These are phyloP conservation scores for Heterotis niloticus DNA, from an alignment of 2,113 vertebrate species.

Conservation along the genomic window DNA sequence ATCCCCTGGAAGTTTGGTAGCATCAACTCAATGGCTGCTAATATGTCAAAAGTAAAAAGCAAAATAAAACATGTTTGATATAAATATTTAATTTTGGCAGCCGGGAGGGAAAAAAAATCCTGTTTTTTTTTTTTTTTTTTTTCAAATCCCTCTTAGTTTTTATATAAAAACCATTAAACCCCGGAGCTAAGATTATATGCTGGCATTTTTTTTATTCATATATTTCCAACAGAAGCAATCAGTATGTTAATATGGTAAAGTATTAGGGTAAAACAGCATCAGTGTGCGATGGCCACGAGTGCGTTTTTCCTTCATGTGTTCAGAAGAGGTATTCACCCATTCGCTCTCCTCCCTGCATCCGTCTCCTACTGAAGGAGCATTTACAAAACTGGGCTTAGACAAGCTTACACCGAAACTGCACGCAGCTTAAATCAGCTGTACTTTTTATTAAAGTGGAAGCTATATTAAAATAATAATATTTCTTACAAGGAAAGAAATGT, in stretches of 20 bases:
- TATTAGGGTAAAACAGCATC: slow-evolving; percentile 42
- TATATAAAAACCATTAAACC: slow-evolving; percentile 27
- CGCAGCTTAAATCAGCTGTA: not conserved
- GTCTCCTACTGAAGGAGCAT: not conserved
- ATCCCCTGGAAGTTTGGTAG: not conserved
- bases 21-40: slow-evolving; percentile 15
- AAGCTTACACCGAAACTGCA: not conserved
- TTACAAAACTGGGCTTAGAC: not conserved
- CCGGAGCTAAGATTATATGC: slow-evolving; percentile 29
- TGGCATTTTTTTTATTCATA: slow-evolving; percentile 16
- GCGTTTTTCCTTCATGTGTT: not conserved
- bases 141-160: slow-evolving; percentile 11
- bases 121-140: too few relatives aligned
- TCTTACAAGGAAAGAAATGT: too few relatives aligned
- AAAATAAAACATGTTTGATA: slow-evolving; percentile 19
- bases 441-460: too few relatives aligned
- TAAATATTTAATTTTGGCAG: slow-evolving; percentile 16
- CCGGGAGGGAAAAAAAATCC: not conserved
- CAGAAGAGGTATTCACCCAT: not conserved
- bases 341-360: not conserved
- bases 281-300: slow-evolving; percentile 1
- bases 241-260: slow-evolving; percentile 52
- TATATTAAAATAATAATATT: too few relatives aligned
- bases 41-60: slow-evolving; percentile 14
- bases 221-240: slow-evolving; percentile 42